phyloP scores from a whole-genome alignment of 2,888 invertebrate species.

The Tolmerus cingulatus region DNA sequence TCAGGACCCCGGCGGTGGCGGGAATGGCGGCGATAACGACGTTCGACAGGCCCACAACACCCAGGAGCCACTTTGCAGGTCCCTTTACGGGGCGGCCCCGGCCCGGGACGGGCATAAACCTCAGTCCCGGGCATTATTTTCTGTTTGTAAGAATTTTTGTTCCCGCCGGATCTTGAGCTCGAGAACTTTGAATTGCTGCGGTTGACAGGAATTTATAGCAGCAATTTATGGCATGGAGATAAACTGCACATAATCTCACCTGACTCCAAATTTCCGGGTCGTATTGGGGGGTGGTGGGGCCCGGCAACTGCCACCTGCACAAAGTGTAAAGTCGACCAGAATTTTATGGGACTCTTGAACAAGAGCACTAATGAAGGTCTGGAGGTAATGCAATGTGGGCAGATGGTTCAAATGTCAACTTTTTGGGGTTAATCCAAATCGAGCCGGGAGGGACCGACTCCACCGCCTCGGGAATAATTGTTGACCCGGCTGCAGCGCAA shows the following conservation, averaged over 20 bases:
- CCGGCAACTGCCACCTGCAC: conserved; percentile 26
- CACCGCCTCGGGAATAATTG: neutral
- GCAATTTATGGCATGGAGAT: conserved; percentile 36
- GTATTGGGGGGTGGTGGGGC: neutral
- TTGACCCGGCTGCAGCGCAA: neutral
- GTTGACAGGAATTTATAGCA: conserved; percentile 39
- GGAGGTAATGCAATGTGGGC: conserved; percentile 14
- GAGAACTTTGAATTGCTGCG: conserved; percentile 36
- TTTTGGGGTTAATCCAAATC: conserved; percentile 26
- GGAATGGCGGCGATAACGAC: conserved; percentile 4
- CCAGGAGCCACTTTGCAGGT: neutral
- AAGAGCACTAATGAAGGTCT: conserved; percentile 34
- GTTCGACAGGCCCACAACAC: neutral
- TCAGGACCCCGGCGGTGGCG: neutral
- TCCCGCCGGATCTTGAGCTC: conserved; percentile 26
- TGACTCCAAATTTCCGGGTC: conserved; percentile 19
- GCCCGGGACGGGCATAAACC: conserved; percentile 21
- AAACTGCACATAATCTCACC: conserved; percentile 40
- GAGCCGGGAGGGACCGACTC: neutral
- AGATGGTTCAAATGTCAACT: conserved; percentile 25
- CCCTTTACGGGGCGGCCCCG: neutral
- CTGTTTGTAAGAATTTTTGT: conserved; percentile 37
- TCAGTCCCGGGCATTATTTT: neutral
- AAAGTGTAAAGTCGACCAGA: conserved; percentile 33
- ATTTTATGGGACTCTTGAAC: conserved; percentile 34